Conservation (phyloP, 2,797 vertebrate species). For the Hemitrygon akajei region DNA sequence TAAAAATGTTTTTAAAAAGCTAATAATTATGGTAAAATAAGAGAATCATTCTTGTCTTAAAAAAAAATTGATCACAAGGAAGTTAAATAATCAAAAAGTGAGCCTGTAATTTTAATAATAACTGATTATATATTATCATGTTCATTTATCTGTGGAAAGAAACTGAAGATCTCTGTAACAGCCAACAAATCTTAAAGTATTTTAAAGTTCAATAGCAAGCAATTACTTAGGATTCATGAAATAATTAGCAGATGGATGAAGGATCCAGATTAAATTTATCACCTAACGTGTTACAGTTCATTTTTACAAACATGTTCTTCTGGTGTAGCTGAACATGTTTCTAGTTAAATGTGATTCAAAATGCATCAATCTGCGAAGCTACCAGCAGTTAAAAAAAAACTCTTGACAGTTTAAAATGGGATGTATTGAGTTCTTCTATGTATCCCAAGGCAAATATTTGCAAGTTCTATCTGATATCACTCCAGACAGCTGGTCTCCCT, state of each 20-base stretch:
- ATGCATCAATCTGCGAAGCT: not conserved
- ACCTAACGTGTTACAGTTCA: not conserved
- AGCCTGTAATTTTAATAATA: not conserved
- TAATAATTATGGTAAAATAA: not conserved
- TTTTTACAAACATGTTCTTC: not conserved
- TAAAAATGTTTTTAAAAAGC: not conserved
- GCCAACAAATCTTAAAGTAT: not conserved
- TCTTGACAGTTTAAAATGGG: constrained; percentile 5
- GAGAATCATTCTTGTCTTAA: not conserved
- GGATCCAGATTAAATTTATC: not conserved
- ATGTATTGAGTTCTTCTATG: not conserved
- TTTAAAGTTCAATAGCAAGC: not conserved
- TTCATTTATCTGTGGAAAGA: not conserved
- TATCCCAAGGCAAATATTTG: constrained; percentile 12
- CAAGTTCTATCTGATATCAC: not conserved
- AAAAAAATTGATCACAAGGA: not conserved
- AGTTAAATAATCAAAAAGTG: not conserved
- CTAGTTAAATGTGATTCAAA: not conserved
- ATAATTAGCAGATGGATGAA: not conserved
- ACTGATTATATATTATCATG: not conserved
- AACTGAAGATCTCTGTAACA: not conserved
- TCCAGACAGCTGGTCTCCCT: not conserved
- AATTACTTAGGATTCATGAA: not conserved
- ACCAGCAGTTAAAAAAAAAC: not conserved
- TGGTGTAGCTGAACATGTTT: not conserved